phyloP scores from a whole-genome alignment of 1,140 invertebrate species.

The Cyphomyrmex costatus region DNA sequence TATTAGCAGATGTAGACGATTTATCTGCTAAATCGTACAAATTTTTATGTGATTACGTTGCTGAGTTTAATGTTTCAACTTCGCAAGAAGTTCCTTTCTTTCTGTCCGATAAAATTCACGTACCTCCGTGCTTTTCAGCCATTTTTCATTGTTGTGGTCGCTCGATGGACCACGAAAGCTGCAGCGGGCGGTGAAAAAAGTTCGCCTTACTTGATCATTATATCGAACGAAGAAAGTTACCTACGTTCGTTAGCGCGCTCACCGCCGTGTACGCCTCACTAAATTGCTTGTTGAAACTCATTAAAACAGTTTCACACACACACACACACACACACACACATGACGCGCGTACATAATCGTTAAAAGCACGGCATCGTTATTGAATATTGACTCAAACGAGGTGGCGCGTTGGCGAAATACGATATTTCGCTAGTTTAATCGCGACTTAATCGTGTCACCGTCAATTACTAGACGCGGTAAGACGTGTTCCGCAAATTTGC shows the following conservation, averaged over 20 bases:
- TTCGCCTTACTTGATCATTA: conserved; percentile 34
- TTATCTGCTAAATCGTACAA: background rate
- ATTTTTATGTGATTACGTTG: background rate
- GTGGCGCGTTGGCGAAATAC: background rate
- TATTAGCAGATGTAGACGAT: background rate
- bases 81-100: conserved; percentile 11
- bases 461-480: conserved; percentile 6
- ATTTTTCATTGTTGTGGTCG: conserved; percentile 43
- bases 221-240: conserved; percentile 39
- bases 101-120: conserved; percentile 1
- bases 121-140: background rate
- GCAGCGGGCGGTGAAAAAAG: conserved; percentile 3
- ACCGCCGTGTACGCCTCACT: background rate
- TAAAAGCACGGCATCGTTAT: conserved; percentile 44
- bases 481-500: conserved; percentile 9
- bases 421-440: conserved; percentile 37
- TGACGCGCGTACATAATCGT: conserved; percentile 22
- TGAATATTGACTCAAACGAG: conserved; percentile 34
- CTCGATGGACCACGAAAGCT: conserved; percentile 8
- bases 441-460: conserved; percentile 35
- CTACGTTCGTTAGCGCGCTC: conserved; percentile 35
- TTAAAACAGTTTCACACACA: conserved; percentile 44
- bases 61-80: conserved; percentile 34
- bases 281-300: conserved; percentile 57
- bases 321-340: conserved; percentile 19